Evolutionary conservation across 2,888 invertebrate genomes (phyloP).

Genomic region (Agrochola lota): DNA sequence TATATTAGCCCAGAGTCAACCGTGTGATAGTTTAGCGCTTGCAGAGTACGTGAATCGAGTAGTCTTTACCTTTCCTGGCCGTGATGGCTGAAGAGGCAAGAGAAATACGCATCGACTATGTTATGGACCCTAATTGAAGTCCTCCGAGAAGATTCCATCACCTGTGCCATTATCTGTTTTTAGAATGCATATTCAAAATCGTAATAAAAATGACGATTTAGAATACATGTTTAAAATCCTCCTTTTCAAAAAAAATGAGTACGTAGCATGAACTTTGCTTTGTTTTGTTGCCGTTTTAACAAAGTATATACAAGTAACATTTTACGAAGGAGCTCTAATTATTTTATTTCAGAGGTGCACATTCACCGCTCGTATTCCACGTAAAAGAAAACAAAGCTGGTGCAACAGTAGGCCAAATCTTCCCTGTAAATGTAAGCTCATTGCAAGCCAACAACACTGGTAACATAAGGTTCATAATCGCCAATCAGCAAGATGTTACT

Average conservation of each 20-base stretch:
- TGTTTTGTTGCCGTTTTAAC: background rate
- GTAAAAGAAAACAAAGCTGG: conserved; percentile 94
- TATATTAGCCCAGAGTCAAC: background rate
- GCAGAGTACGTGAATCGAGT: background rate
- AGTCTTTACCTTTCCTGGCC: background rate
- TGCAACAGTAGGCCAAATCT: conserved; percentile 93
- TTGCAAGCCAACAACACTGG: conserved; percentile 78
- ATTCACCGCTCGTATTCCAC: conserved; percentile 93
- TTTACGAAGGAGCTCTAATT: background rate
- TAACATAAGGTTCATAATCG: conserved; percentile 93
- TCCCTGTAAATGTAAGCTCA: conserved; percentile 89
- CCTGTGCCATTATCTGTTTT: background rate
- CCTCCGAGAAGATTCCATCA: too few relatives aligned
- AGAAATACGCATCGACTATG: background rate
- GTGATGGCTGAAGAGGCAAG: background rate
- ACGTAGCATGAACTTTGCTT: background rate
- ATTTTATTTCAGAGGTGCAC: conserved; percentile 91
- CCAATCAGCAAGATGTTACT: conserved; percentile 95
- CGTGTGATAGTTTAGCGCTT: background rate
- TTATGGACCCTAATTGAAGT: background rate
- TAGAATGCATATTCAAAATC: background rate
- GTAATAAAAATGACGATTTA: background rate
- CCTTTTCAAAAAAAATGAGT: background rate
- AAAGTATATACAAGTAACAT: background rate
- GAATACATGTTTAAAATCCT: background rate